Base-by-base conservation (phyloP, 2,888 invertebrate genomes). In the Coelogynopora nodosa region DNA sequence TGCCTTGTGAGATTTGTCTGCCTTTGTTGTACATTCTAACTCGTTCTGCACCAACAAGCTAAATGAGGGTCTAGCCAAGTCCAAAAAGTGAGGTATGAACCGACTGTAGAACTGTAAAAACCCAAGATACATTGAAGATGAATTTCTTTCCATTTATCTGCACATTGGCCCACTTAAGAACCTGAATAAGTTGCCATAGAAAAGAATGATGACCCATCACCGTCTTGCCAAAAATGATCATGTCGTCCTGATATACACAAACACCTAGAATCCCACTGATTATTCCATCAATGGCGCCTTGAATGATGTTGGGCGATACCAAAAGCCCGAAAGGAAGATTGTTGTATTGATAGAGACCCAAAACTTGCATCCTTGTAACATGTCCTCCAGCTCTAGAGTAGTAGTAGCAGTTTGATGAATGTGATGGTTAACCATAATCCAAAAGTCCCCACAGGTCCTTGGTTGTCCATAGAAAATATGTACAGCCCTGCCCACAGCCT, bases 321-420 rank as follows among this genome's bases (percentile, higher is more conserved):
- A 5, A 10, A 5, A 80, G 80, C 29, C 80, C 80, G n/a, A 80
- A 80, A 2, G 80, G 80, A 80, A 80, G 80, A 27, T 10, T 10
- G n/a, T 80, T 80, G 29, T 80, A 80, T 80, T 80, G 80, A 23
- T 10, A 80, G 23, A 80, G 29, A 5, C 80, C 80, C 80, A n/a
- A n/a, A n/a, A n/a, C n/a, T n/a, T n/a, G n/a, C n/a, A n/a, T n/a
- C n/a, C n/a, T n/a, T n/a, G n/a, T n/a, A n/a, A n/a, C n/a, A n/a
- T n/a, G n/a, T n/a, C n/a, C n/a, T n/a, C n/a, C n/a, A n/a, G n/a
- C n/a, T n/a, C n/a, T n/a, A n/a, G n/a, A n/a, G n/a, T n/a, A n/a
- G n/a, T n/a, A n/a, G n/a, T n/a, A n/a, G n/a, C n/a, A n/a, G n/a
- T n/a, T n/a, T n/a, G n/a, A n/a, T n/a, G n/a, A n/a, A n/a, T n/a